A percentile compares a stretch with the other conserved stretches of the same genome.
Evolutionary conservation across 2,888 invertebrate species (phyloP).

Genomic region (Drosophila mimica): DNA sequence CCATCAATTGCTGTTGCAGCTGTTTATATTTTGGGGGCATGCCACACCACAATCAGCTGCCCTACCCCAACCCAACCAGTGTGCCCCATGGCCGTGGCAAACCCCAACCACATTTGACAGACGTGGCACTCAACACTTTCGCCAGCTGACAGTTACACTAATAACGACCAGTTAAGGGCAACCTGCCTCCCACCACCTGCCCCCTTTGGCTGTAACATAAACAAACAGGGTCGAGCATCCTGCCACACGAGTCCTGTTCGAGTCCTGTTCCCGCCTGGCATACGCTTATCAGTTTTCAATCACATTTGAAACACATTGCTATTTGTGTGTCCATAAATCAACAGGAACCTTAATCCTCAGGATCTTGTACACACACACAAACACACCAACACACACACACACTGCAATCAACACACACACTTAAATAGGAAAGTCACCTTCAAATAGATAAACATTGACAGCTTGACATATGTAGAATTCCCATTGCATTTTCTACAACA

Average conservation of each 20-base stretch:
- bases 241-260: conserved; percentile 24
- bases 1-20: conserved; percentile 65
- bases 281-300: conserved; percentile 78
- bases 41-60: neutral
- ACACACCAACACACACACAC: conserved; percentile 12
- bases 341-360: conserved; percentile 72
- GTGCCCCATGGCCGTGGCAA: neutral
- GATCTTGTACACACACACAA: conserved; percentile 41
- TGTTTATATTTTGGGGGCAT: conserved; percentile 43
- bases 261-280: conserved; percentile 36
- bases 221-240: conserved; percentile 46
- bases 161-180: conserved; percentile 51
- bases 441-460: conserved; percentile 79
- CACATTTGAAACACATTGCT: conserved; percentile 76
- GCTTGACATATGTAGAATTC: conserved; percentile 75
- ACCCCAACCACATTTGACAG: conserved; percentile 73
- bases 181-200: neutral
- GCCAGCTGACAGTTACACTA: conserved; percentile 77
- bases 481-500: conserved; percentile 21
- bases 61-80: neutral
- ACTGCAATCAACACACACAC: conserved; percentile 1
- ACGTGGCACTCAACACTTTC: conserved; percentile 78
- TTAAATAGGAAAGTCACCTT: conserved; percentile 53
- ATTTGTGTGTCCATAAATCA: conserved; percentile 76
- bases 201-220: conserved; percentile 40